Conservation (phyloP, 2,888 invertebrate species). For the Onchidella celtica region DNA sequence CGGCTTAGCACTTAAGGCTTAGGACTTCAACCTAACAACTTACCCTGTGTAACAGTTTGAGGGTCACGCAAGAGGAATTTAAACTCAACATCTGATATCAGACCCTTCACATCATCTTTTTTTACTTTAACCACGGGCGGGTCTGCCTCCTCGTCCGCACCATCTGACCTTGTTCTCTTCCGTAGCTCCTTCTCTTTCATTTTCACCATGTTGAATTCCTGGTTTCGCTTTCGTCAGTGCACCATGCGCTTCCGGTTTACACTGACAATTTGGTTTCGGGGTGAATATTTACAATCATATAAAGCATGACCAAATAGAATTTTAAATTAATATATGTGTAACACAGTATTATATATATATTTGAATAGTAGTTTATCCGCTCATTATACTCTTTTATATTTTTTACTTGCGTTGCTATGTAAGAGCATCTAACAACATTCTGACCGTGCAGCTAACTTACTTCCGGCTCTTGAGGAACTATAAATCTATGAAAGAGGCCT, state of each 20-base stretch:
- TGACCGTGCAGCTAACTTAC: background rate
- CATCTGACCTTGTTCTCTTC: background rate
- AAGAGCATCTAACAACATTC: slow-evolving; percentile 13
- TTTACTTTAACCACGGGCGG: background rate
- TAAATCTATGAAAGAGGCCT: too few species aligned
- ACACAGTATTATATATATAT: background rate
- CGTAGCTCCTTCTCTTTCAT: background rate
- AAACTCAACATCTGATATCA: slow-evolving; percentile 43
- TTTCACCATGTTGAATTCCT: background rate
- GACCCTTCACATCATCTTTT: background rate
- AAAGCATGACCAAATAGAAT: too few species aligned
- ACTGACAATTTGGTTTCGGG: background rate
- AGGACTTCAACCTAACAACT: too few species aligned
- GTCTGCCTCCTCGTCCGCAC: background rate
- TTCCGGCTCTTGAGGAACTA: too few species aligned
- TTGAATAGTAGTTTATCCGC: background rate
- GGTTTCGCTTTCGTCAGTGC: background rate
- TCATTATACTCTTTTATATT: too few species aligned
- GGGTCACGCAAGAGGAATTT: slow-evolving; percentile 42
- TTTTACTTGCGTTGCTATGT: slow-evolving; percentile 12
- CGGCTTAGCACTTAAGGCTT: too few species aligned
- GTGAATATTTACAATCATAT: too few species aligned
- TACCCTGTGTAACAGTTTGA: slow-evolving; percentile 30
- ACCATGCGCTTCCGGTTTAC: slow-evolving; percentile 29
- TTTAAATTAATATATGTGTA: background rate